Base-by-base conservation (phyloP, 2,797 vertebrate genomes). In the Dallia pectoralis region DNA sequence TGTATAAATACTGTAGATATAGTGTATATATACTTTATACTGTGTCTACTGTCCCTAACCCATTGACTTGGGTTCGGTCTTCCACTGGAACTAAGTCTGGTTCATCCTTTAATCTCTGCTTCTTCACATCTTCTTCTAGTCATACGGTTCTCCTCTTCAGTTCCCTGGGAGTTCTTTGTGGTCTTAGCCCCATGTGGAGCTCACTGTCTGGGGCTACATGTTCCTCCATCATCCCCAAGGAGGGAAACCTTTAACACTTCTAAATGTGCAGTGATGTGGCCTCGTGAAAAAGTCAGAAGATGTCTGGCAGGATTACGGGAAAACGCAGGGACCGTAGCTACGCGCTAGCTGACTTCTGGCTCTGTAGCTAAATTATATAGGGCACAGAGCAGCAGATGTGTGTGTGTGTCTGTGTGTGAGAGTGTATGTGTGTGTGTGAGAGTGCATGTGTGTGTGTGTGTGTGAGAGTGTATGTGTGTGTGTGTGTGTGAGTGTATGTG, bases 51-150 rank as follows among this genome's bases (percentile, higher is more conserved):
- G n/a, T n/a, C n/a, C n/a, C n/a, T n/a, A n/a, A n/a, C n/a, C n/a
- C n/a, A n/a, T n/a, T n/a, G n/a, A n/a, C n/a, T n/a, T n/a, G 27
- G 27, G 15, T 63, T 27, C 25, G 14, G 22, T 27, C 0, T 63
- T 63, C 74, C 12, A 47, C 51, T 32, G 19, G 44, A 19, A 27
- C 71, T 12, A 70, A 66, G 0, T 19, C 61, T 29, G 74, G 69
- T 61, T 33, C 12, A 72, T 22, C 19, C 53, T 65, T 71, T 30
- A 27, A 56, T 64, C 64, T 59, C 48, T 27, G 27, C 62, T 15
- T 9, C 59, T 66, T 79, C 75, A 80, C 73, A 80, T 83, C 74
- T 85, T 33, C 30, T 48, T 16, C n/a, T 48, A 6, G 30, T 44
- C 15, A 66, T 36, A n/a, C 53, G 74, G 65, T 67, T 53, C 30